Evolutionary conservation across 2,797 vertebrate genomes (phyloP).

Genomic region (Urosaurus nigricauda): DNA sequence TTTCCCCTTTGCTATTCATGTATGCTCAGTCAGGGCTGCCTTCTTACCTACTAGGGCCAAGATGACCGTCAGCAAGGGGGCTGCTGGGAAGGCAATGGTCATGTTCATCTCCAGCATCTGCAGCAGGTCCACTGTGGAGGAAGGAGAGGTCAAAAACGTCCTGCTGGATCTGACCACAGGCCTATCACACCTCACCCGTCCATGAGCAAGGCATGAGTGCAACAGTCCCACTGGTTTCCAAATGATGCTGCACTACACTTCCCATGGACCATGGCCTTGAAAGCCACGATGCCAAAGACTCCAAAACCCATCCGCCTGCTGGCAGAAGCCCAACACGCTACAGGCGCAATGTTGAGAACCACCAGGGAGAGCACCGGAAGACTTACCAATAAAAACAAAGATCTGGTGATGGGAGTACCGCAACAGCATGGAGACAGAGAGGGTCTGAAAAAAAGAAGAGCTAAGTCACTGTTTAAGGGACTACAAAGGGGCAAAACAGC

Average conservation of each 20-base stretch:
- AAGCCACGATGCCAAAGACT: too few species aligned
- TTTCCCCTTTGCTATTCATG: too few species aligned
- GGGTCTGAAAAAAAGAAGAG: slow-evolving; percentile 82
- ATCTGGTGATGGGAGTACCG: slow-evolving; percentile 98
- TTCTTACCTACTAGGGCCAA: slow-evolving; percentile 94
- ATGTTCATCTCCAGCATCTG: slow-evolving; percentile 99
- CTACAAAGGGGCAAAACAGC: not conserved
- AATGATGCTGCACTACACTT: not conserved
- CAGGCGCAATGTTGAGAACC: not conserved
- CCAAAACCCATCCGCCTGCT: accelerated
- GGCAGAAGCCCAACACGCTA: not conserved
- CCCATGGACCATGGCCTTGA: not conserved
- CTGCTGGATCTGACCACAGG: not conserved
- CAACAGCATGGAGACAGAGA: slow-evolving; percentile 96
- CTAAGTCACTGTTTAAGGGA: not conserved
- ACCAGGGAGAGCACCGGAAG: not conserved
- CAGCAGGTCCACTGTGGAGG: slow-evolving; percentile 91
- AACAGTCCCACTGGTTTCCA: not conserved
- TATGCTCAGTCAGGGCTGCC: not conserved
- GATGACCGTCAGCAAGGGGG: slow-evolving; percentile 96
- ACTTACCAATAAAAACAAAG: slow-evolving; percentile 97
- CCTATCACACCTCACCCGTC: too few species aligned
- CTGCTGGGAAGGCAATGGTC: slow-evolving; percentile 97
- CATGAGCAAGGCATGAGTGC: too few species aligned
- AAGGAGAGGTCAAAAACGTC: not conserved